A percentile compares a stretch with the other conserved stretches of the same genome.
Conservation (phyloP, 2,113 vertebrate species). For the Hypanus sabinus region DNA sequence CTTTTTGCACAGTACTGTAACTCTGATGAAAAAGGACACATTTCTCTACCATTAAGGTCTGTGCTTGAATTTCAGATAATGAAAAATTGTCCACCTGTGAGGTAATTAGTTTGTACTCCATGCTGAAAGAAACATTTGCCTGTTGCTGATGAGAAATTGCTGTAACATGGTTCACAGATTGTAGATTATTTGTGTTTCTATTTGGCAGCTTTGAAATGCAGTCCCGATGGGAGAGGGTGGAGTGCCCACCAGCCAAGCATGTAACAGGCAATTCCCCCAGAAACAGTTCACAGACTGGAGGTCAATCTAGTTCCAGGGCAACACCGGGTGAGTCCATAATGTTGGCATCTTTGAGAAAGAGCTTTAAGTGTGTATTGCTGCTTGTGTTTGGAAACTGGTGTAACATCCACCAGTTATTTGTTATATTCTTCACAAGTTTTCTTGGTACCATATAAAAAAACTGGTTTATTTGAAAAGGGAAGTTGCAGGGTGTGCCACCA, state of each 20-base stretch:
- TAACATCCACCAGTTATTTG: background rate
- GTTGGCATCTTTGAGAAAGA: background rate
- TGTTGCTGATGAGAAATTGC: background rate
- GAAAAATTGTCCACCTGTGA: background rate
- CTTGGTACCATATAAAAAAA: background rate
- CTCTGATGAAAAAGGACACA: too few species aligned
- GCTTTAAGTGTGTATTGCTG: background rate
- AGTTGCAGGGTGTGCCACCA: background rate
- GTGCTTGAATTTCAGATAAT: background rate
- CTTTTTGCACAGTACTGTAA: too few species aligned
- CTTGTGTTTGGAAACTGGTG: background rate
- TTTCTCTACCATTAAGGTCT: too few species aligned
- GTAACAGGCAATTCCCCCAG: background rate
- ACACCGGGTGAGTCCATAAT: background rate
- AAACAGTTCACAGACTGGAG: background rate
- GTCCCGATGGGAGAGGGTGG: slow-evolving; percentile 35
- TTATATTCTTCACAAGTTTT: background rate
- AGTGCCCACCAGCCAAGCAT: slow-evolving; percentile 12
- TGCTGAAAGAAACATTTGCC: background rate
- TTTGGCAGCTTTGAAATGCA: slow-evolving; percentile 23
- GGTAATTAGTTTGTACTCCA: background rate
- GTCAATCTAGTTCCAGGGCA: background rate
- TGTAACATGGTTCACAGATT: background rate
- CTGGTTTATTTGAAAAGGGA: background rate
- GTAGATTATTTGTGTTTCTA: slow-evolving; percentile 5